phyloP scores from a whole-genome alignment of 2,888 invertebrate genomes.

The Drosophila ustulata region DNA sequence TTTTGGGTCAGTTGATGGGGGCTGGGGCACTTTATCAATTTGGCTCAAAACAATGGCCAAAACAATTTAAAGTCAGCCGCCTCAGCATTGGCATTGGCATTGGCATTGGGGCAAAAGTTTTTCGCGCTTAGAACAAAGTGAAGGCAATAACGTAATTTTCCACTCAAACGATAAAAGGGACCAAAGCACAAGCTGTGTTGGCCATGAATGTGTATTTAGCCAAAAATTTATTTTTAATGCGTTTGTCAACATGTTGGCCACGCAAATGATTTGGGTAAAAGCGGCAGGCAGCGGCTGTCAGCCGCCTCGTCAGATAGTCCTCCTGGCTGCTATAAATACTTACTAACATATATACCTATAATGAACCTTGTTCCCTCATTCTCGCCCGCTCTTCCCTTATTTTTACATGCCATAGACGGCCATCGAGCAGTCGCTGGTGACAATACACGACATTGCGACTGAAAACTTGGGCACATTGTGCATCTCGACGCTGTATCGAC shows the following conservation, averaged over 20 bases:
- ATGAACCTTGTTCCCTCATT: constrained; percentile 19
- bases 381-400: neutral
- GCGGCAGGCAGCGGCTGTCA: constrained; percentile 4
- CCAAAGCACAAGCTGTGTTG: constrained; percentile 13
- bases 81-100: constrained; percentile 1
- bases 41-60: constrained; percentile 29
- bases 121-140: constrained; percentile 43
- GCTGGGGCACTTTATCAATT: constrained; percentile 44
- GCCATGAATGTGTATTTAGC: constrained; percentile 57
- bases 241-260: constrained; percentile 60
- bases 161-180: constrained; percentile 77
- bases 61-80: constrained; percentile 38
- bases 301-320: neutral
- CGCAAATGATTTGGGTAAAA: constrained; percentile 16
- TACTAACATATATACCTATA: constrained; percentile 18
- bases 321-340: constrained; percentile 38
- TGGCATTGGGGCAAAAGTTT: constrained; percentile 32
- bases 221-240: constrained; percentile 69
- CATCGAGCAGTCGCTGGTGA: constrained; percentile 89
- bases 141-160: constrained; percentile 77
- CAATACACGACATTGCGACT: constrained; percentile 91
- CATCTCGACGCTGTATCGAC: constrained; percentile 89
- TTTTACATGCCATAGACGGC: constrained; percentile 72
- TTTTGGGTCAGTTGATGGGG: constrained; percentile 11
- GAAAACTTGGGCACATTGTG: constrained; percentile 90